Evolutionary conservation across 2,888 invertebrate genomes (phyloP).

Genomic region (Tipula lateralis): DNA sequence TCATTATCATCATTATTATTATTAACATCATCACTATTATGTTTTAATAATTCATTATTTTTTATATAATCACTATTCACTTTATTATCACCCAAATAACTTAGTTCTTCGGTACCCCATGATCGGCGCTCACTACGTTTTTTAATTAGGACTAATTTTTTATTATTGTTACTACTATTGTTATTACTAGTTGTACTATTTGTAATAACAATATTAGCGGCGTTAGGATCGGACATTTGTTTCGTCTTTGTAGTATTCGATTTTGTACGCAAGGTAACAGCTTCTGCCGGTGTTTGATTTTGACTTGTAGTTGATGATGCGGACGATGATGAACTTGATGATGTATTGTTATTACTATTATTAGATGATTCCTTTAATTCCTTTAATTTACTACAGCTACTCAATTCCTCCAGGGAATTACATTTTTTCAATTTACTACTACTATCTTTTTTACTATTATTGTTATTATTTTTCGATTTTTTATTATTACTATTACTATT

Average conservation of each 20-base stretch:
- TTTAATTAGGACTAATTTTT: constrained; percentile 32
- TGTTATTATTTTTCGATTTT: constrained; percentile 26
- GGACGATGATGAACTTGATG: constrained; percentile 28
- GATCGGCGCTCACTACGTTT: constrained; percentile 54
- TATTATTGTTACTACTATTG: constrained; percentile 28
- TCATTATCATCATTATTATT: constrained; percentile 32
- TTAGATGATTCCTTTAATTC: constrained; percentile 57
- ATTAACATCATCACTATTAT: constrained; percentile 34
- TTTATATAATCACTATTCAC: constrained; percentile 35
- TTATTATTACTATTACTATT: constrained; percentile 25
- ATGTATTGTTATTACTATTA: constrained; percentile 37
- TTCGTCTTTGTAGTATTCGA: constrained; percentile 26
- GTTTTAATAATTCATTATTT: constrained; percentile 35
- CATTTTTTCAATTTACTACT: constrained; percentile 57
- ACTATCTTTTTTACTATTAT: constrained; percentile 44
- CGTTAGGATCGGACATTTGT: constrained; percentile 30
- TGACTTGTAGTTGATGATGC: constrained; percentile 26
- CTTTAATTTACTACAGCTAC: constrained; percentile 67
- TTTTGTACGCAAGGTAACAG: constrained; percentile 31
- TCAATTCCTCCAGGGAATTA: constrained; percentile 73
- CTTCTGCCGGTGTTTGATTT: constrained; percentile 12
- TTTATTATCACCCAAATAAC: constrained; percentile 45
- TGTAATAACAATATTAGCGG: constrained; percentile 30
- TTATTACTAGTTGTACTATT: constrained; percentile 32
- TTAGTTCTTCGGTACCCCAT: constrained; percentile 63